Evolutionary conservation across 37 sponge, comb jelly and placozoan species (phyloP), one percentile per base, ranked within the genome.

Genomic region (Beroe forskalii): DNA sequence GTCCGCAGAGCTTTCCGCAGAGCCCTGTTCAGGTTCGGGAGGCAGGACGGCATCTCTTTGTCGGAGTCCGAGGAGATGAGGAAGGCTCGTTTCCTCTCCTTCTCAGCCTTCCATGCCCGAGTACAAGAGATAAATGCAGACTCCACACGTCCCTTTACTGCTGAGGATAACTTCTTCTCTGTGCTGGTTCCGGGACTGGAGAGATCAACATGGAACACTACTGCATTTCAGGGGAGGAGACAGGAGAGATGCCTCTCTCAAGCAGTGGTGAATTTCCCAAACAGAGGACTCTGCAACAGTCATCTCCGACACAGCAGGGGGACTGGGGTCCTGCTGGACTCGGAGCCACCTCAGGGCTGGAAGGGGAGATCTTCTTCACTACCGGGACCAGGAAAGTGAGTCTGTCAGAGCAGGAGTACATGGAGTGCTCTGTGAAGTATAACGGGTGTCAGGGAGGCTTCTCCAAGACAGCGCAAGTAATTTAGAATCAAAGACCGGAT

Each of bases 261-360:
- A 48, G 12, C 55, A 12, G 12, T 6, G 55, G 12, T 48, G 55
- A 48, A 17, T 6, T 48, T 48, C 55, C 55, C 12, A 12, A 6
- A 48, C 55, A 48, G 55, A 6, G 55, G 86, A 80, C 55, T 80
- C 42, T 48, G 42, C 48, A 0, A 4, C 9, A 25, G 35, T 12
- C 9, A 80, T 80, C 86, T n/a, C 48, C 17, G 86, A 37, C 3
- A 25, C n/a, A n/a, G n/a, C 86, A 80, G 86, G 86, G 86, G 9
- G 40, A 42, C 55, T 80, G 86, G 86, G 86, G 2, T 44, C 55
- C 40, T 80, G 86, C 86, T 80, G 86, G 86, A 43, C 86, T 12
- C 42, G 44, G 38, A 6, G 86, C 86, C n/a, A 80, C 86, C 14
- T 25, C 55, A 12, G 44, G 48, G 14, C 86, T 80, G 40, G 86